These are phyloP conservation scores for Drymonia ruficornis DNA, from an alignment of 2,888 invertebrate genomes.

Conservation along the genomic window DNA sequence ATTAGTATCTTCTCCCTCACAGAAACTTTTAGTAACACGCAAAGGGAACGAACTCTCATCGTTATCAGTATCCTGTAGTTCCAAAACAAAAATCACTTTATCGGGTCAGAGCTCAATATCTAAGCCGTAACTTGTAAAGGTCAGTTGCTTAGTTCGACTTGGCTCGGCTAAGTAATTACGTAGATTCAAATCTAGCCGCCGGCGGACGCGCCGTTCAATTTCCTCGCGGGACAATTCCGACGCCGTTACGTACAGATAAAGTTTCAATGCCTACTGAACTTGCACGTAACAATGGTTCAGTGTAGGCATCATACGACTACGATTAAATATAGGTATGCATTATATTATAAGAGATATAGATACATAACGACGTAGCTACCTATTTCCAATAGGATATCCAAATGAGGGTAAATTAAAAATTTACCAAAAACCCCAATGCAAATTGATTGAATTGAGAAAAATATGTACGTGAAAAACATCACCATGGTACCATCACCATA, in stretches of 20 bases:
- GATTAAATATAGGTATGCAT: not conserved
- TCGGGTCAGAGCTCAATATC: slow-evolving; percentile 8
- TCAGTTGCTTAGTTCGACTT: slow-evolving; percentile 17
- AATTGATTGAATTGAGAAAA: too few species aligned
- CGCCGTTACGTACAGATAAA: slow-evolving; percentile 28
- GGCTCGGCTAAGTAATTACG: slow-evolving; percentile 35
- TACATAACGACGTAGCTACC: too few species aligned
- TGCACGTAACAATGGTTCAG: not conserved
- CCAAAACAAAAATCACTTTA: slow-evolving; percentile 3
- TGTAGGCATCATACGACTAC: not conserved
- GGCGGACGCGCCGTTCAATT: slow-evolving; percentile 31
- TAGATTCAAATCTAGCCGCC: slow-evolving; percentile 26
- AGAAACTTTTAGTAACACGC: not conserved
- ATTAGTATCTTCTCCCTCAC: too few species aligned
- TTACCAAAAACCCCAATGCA: too few species aligned
- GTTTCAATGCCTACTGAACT: slow-evolving; percentile 28
- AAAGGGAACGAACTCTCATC: not conserved
- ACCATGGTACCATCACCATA: too few species aligned
- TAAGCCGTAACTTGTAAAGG: slow-evolving; percentile 11
- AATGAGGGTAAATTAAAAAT: too few species aligned
- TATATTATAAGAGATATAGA: too few species aligned
- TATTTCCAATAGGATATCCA: too few species aligned
- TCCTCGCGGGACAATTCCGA: slow-evolving; percentile 36
- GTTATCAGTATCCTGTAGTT: not conserved
- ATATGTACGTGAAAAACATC: too few species aligned